Conservation (phyloP, 2,113 vertebrate species). For the Tetraodon nigroviridis region DNA sequence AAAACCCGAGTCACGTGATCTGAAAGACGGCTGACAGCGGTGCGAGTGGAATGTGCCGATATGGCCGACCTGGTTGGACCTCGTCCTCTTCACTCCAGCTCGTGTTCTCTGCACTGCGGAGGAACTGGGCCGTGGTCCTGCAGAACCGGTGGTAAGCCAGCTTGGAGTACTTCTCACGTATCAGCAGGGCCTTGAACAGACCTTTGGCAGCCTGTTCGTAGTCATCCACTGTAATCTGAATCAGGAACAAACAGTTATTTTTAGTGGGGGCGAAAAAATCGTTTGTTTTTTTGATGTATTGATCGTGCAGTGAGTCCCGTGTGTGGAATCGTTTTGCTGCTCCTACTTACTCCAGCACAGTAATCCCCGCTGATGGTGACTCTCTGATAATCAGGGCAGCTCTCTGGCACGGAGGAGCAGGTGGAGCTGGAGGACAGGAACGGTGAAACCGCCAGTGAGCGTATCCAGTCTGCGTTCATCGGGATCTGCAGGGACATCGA, state of each 20-base stretch:
- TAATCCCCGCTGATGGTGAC: constrained; percentile 94
- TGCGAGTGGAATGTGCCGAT: neutral
- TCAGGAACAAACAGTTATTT: constrained; percentile 10
- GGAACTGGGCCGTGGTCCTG: constrained; percentile 82
- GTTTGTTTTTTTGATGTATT: neutral
- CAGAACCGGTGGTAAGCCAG: constrained; percentile 92
- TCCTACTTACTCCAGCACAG: constrained; percentile 89
- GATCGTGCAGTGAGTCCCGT: too few relatives aligned
- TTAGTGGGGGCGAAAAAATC: neutral
- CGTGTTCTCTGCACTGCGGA: constrained; percentile 74
- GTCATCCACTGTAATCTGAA: constrained; percentile 92
- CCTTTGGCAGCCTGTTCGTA: constrained; percentile 90
- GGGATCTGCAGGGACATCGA: constrained; percentile 88
- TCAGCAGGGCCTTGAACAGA: constrained; percentile 86
- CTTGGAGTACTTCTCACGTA: constrained; percentile 90
- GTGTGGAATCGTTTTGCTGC: neutral
- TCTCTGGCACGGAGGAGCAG: constrained; percentile 59
- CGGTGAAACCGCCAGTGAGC: constrained; percentile 62
- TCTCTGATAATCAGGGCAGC: constrained; percentile 88
- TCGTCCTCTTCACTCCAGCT: constrained; percentile 82
- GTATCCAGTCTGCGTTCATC: constrained; percentile 67
- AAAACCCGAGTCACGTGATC: neutral
- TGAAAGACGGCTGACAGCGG: constrained; percentile 1
- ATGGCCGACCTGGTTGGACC: constrained; percentile 80
- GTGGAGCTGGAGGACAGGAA: constrained; percentile 75